Evolutionary conservation across 2,113 vertebrate genomes (phyloP).

Genomic region (Hystrix cristata): DNA sequence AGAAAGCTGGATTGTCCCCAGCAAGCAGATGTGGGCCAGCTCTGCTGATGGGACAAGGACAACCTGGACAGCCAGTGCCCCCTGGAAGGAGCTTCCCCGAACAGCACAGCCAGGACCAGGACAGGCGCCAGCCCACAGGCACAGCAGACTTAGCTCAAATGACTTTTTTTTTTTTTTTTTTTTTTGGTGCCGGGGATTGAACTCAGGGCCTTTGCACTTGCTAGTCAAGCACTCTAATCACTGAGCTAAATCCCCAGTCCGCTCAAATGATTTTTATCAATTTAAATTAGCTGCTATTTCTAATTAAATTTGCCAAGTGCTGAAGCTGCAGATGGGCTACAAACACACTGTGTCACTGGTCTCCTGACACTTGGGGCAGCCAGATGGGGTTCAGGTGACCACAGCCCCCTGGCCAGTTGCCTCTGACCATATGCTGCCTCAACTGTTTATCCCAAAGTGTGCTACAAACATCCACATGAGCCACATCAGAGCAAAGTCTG

Average conservation of each 20-base stretch:
- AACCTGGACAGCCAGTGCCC: too few relatives aligned
- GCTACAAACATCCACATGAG: neutral
- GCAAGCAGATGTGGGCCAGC: neutral
- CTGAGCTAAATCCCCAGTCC: too few relatives aligned
- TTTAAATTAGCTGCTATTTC: neutral
- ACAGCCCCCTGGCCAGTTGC: accelerated
- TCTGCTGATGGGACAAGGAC: neutral
- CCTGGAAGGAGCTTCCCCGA: neutral
- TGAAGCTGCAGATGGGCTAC: neutral
- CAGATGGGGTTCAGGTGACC: neutral
- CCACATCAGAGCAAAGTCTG: neutral
- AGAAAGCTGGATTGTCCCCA: accelerated
- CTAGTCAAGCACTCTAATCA: too few relatives aligned
- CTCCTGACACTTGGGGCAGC: neutral
- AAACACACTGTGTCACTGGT: neutral
- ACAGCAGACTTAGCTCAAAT: neutral
- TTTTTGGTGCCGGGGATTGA: too few relatives aligned
- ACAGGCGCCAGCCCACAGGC: neutral
- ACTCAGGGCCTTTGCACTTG: too few relatives aligned
- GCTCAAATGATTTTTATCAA: neutral
- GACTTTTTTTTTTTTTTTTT: neutral
- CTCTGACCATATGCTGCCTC: neutral
- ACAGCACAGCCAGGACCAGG: neutral
- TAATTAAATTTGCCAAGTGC: neutral
- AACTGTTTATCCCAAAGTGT: accelerated